A percentile compares a stretch with the other conserved stretches of the same genome.
These are phyloP conservation scores for Rhinatrema bivittatum DNA, from an alignment of 2,797 vertebrate species.

Conservation along the genomic window DNA sequence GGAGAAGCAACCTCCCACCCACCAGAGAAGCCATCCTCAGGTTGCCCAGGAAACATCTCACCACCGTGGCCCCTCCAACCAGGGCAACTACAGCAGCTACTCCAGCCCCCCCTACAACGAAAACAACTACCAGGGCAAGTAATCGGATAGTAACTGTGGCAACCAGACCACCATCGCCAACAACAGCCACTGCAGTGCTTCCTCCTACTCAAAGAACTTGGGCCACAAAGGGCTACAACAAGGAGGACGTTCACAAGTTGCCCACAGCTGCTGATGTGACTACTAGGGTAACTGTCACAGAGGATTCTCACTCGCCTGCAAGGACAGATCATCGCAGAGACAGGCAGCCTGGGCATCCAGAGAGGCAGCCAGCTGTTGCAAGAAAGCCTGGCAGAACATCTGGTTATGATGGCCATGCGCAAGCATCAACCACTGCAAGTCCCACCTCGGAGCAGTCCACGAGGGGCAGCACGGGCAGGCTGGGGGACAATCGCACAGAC, in stretches of 20 bases:
- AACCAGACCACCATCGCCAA: conserved; percentile 24
- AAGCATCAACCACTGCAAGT: conserved; percentile 37
- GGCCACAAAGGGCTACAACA: conserved; percentile 52
- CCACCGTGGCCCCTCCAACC: conserved; percentile 31
- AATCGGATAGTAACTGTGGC: conserved; percentile 24
- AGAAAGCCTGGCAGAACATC: conserved; percentile 56
- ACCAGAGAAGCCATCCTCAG: conserved; percentile 50
- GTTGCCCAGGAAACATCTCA: conserved; percentile 45
- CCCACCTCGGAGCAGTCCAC: conserved; percentile 38
- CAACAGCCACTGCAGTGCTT: conserved; percentile 32
- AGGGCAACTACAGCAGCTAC: conserved; percentile 54
- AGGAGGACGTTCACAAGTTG: conserved; percentile 38
- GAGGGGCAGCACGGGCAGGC: conserved; percentile 41
- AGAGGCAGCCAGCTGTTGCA: conserved; percentile 24
- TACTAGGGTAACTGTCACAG: conserved; percentile 43
- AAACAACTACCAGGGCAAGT: conserved; percentile 34
- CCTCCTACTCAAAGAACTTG: conserved; percentile 61
- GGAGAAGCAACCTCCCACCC: conserved; percentile 42
- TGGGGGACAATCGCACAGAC: conserved; percentile 78
- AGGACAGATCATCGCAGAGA: conserved; percentile 60
- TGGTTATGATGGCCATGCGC: conserved; percentile 31
- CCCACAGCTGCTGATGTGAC: conserved; percentile 17
- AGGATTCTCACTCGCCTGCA: conserved; percentile 50
- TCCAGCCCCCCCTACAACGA: conserved; percentile 41
- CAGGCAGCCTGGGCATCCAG: conserved; percentile 33